These are phyloP conservation scores for Serranochromis macrocephalus DNA, from an alignment of 2,113 vertebrate species.

Conservation along the genomic window DNA sequence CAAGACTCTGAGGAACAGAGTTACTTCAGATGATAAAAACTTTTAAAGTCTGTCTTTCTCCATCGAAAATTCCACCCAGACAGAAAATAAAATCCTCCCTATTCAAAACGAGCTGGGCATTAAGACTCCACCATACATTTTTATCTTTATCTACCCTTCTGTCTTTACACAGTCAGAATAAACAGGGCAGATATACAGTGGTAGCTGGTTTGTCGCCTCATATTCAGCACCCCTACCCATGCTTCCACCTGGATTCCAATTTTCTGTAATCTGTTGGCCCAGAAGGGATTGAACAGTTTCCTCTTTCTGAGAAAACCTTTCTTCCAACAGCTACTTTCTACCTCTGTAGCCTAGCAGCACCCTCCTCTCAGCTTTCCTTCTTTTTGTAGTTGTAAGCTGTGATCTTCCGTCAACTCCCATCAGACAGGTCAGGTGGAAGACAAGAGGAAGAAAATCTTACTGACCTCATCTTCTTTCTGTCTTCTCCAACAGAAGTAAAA, in stretches of 20 bases:
- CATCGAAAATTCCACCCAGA: background rate
- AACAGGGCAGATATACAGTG: background rate
- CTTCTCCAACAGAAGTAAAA: background rate
- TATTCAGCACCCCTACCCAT: background rate
- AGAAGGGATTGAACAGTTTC: background rate
- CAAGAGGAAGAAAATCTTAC: background rate
- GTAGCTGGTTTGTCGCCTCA: background rate
- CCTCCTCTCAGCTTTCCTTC: background rate
- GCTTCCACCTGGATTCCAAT: background rate
- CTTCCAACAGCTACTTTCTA: background rate
- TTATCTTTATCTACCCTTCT: background rate
- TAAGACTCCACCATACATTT: background rate
- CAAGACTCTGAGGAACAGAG: background rate
- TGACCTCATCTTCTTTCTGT: background rate
- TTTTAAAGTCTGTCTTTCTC: background rate
- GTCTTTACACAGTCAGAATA: background rate
- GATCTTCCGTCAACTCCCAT: slow-evolving; percentile 47
- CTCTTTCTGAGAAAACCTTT: background rate
- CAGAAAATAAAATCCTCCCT: background rate
- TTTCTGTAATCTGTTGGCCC: slow-evolving; percentile 4
- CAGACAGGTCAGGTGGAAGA: slow-evolving; percentile 43
- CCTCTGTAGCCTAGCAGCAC: background rate
- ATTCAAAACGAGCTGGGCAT: background rate
- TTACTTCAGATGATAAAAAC: background rate
- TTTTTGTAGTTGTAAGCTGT: slow-evolving; percentile 26